Evolutionary conservation across 2,888 invertebrate genomes (phyloP), one percentile per base, ranked within the genome.

Genomic region (Ophion obscuratus): DNA sequence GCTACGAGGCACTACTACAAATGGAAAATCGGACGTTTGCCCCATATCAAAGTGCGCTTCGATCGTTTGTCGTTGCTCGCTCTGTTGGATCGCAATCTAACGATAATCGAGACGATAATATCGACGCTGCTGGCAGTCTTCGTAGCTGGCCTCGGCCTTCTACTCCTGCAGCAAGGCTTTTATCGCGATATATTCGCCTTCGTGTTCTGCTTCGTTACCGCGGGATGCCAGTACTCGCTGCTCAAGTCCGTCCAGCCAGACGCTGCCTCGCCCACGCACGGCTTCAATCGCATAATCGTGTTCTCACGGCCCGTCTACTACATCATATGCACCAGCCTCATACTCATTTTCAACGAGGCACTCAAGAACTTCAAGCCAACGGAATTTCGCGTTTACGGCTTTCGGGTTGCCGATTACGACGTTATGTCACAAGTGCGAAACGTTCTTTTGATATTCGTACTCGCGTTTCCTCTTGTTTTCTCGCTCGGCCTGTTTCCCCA

Each of bases 161-260:
- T 97, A 86, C 96, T 99, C 47, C 95, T 99, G 9, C 97, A 97
- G 92, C 95, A 97, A 68, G 97, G 97, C 73, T 97, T 98, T 93
- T 99, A 98, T 95, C 96, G 96, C 90, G 99, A 99, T 93, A 96
- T 99, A 78, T 97, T 97, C 91, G 98, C 99, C 20, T 98, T 99
- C 94, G 95, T 99, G 92, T 98, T 99, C 94, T 99, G 99, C 95
- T 97, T 99, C 90, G 98, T 99, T n/a, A 98, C 99, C 90, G 99
- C 99, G 0, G 97, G 99, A 20, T 98, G 99, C 92, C 99, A 99
- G 94, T 99, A 99, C 94, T 99, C 99, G 0, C 95, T 99, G 88
- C 95, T 99, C 88, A 99, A 99, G 95, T 99, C 99, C 89, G 99
- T 99, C 1, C 99, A 99, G 92, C 99, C 99, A 0, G 99, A 99